Conservation (phyloP, 2,113 vertebrate genomes). For the Emydocephalus ijimae region DNA sequence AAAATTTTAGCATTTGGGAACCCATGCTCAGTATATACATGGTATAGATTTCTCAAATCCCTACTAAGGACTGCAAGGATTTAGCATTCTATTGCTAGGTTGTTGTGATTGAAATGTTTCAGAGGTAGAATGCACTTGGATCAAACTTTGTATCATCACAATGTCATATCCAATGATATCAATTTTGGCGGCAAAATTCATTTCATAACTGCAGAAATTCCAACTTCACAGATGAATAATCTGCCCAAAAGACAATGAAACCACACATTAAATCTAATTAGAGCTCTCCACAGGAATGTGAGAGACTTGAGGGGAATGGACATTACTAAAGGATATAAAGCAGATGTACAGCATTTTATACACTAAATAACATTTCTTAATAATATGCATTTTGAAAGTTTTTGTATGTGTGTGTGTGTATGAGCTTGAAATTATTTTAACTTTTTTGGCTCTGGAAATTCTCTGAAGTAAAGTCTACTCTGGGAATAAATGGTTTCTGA, state of each 20-base stretch:
- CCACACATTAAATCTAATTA: conserved; percentile 43
- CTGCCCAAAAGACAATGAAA: conserved; percentile 49
- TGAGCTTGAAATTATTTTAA: not conserved
- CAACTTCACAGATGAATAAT: conserved; percentile 5
- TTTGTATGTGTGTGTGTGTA: not conserved
- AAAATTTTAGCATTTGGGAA: not conserved
- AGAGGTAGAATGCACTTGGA: not conserved
- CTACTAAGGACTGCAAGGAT: not conserved
- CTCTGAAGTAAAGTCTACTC: not conserved
- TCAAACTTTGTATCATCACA: conserved; percentile 11
- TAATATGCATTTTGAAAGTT: conserved; percentile 9
- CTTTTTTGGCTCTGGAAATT: not conserved
- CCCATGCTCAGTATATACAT: not conserved
- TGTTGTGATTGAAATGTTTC: not conserved
- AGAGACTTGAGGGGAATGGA: conserved; percentile 11
- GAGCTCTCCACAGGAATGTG: conserved; percentile 31
- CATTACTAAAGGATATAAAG: conserved; percentile 24
- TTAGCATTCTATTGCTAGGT: not conserved
- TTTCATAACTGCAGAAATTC: conserved; percentile 8
- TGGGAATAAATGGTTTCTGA: not conserved
- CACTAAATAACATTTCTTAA: not conserved
- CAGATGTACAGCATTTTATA: not conserved
- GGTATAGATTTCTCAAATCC: not conserved
- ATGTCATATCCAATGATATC: conserved; percentile 16
- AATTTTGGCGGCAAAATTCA: conserved; percentile 19